Base-by-base conservation (phyloP, 1,140 invertebrate species). In the Macrocentrus cingulum region DNA sequence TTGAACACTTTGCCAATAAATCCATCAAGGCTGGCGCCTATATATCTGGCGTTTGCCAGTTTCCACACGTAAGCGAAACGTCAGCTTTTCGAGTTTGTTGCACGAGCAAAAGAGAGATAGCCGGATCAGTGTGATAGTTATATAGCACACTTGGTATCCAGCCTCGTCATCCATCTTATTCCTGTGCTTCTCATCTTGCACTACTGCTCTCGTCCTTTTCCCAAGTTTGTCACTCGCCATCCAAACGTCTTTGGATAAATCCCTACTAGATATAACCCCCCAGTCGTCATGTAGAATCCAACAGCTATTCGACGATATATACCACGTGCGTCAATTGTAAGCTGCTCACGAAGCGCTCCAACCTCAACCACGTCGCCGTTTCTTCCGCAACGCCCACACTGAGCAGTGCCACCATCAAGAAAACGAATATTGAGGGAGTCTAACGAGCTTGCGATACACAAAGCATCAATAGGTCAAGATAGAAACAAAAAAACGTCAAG, bases 1-100 rank as follows among this genome's bases (percentile, higher is more conserved):
- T 66, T 67, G 64, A 70, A 9, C 69, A 60, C 56, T 61, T 61
- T 60, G 62, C 65, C 64, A 64, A 69, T 67, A 70, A 70, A 69
- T 69, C 68, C 66, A 68, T 68, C 49, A 58, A 52, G 61, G 60
- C 59, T 56, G 65, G 56, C 61, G 56, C 54, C 65, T 57, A 48
- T 53, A 44, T 51, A 8, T 42, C 15, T 29, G 25, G 25, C 25
- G 25, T 29, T 29, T 32, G 60, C 56, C 62, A 75, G 66, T 74
- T 75, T 65, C 60, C 37, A 63, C 72, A 76, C 71, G 72, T 76
- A 75, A 76, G 71, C 69, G 67, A 74, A 75, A 75, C 71, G 72
- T 76, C 74, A 76, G 72, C 72, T 70, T 62, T 71, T 71, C 66
- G 49, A 61, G 60, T 58, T 60, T 46, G 45, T 45, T 51, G 36